phyloP scores from a whole-genome alignment of 2,888 invertebrate genomes.

The Syrista parreyssii region DNA sequence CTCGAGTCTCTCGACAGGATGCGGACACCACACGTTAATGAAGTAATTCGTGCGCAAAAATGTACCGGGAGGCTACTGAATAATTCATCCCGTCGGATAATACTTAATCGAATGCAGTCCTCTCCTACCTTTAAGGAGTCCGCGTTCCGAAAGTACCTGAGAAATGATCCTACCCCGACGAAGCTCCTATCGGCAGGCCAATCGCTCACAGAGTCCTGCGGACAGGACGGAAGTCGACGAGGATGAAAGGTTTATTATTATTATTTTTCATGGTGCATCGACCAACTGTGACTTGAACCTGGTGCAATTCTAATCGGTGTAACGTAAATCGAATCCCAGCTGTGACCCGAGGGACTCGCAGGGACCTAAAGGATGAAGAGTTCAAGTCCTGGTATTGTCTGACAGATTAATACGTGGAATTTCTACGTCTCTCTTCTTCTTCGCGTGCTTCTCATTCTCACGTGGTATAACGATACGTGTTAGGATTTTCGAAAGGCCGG shows the following conservation, averaged over 20 bases:
- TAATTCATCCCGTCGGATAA: conserved; percentile 42
- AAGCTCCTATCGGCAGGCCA: not conserved
- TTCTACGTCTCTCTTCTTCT: not conserved
- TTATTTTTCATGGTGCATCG: not conserved
- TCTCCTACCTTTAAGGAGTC: not conserved
- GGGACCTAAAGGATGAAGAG: not conserved
- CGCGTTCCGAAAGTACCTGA: not conserved
- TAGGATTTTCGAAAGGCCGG: not conserved
- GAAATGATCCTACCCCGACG: not conserved
- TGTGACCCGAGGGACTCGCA: not conserved
- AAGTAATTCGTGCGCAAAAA: conserved; percentile 60
- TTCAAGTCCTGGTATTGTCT: not conserved
- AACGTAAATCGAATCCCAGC: not conserved
- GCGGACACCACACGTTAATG: conserved; percentile 44
- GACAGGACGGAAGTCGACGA: not conserved
- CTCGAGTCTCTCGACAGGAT: conserved; percentile 32
- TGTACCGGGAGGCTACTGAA: conserved; percentile 48
- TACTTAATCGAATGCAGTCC: conserved; percentile 1
- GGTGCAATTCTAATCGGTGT: not conserved
- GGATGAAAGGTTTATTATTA: not conserved
- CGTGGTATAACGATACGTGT: not conserved
- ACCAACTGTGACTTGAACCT: not conserved
- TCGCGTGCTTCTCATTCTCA: not conserved
- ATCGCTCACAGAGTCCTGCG: not conserved
- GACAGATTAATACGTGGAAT: not conserved